phyloP scores from a whole-genome alignment of 1,140 invertebrate genomes.

The Drosophila truncata region DNA sequence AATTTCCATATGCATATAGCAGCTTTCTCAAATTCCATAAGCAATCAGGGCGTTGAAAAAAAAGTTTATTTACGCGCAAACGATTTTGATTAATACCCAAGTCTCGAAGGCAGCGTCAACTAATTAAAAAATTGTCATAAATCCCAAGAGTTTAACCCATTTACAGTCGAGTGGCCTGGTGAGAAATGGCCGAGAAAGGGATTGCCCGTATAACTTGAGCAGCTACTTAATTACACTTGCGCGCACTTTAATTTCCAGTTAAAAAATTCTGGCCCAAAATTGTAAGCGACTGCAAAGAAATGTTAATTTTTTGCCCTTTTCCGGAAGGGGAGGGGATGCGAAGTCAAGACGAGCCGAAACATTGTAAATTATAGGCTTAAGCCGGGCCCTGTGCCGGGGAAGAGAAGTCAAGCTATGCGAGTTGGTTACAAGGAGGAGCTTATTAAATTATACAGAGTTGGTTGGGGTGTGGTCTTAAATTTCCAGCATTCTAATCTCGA shows the following conservation, averaged over 20 bases:
- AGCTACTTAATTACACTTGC: slow-evolving; percentile 83
- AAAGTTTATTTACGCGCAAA: slow-evolving; percentile 49
- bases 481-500: slow-evolving; percentile 68
- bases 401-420: slow-evolving; percentile 16
- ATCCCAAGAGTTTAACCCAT: slow-evolving; percentile 72
- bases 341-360: slow-evolving; percentile 77
- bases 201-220: slow-evolving; percentile 51
- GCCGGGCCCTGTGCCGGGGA: slow-evolving; percentile 13
- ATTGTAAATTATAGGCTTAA: slow-evolving; percentile 83
- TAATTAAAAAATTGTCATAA: slow-evolving; percentile 83
- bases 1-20: slow-evolving; percentile 28
- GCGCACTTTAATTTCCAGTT: slow-evolving; percentile 79
- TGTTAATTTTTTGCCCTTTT: slow-evolving; percentile 56
- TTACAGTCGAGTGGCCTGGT: slow-evolving; percentile 64
- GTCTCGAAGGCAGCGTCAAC: slow-evolving; percentile 20
- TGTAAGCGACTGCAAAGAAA: slow-evolving; percentile 48
- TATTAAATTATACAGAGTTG: slow-evolving; percentile 68
- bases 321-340: slow-evolving; percentile 12
- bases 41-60: slow-evolving; percentile 33
- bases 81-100: slow-evolving; percentile 44
- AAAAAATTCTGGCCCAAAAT: slow-evolving; percentile 48
- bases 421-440: slow-evolving; percentile 61
- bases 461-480: slow-evolving; percentile 47
- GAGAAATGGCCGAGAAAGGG: slow-evolving; percentile 66
- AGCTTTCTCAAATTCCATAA: background rate